Evolutionary conservation across 2,888 invertebrate genomes (phyloP), one percentile per base, ranked within the genome.

Genomic region (Tenthredo notha): DNA sequence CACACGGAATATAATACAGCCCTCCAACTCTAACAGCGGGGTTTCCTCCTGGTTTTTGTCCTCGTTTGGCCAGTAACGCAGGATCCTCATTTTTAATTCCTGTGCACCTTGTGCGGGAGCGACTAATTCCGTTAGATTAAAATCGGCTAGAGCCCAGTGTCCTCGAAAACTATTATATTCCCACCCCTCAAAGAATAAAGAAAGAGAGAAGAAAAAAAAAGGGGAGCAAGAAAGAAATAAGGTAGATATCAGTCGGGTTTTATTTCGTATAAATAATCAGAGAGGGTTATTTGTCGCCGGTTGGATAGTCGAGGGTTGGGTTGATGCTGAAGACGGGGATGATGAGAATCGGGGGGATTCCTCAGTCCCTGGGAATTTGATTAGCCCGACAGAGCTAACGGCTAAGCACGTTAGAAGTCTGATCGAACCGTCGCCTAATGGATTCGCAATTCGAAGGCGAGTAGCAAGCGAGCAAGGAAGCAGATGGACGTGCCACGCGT

Each of bases 1-100:
- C 70, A 85, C 86, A 65, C 25, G 87, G 89, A 90, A 91, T 91
- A 91, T 91, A 91, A 91, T 90, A 87, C 90, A 89, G 89, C 89
- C 89, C 89, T 90, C 88, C 89, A 89, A 89, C 89, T 72, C 43
- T 43, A 25, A 89, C 91, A 88, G 89, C 90, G 88, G 89, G 88
- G 89, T 87, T 37, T 86, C 85, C 87, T 86, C 78, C 85, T 84
- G 86, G 88, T 87, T 88, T 90, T 90, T 86, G 84, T 50, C 50
- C 84, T 61, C 67, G 15, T 58, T 33, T 21, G 77, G 84, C 80
- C 85, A 75, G 29, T 33, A 67, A 10, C 29, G 67, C 70, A 29
- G 83, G 47, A 83, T 74, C 78, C 86, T 78, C 85, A 85, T 86
- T 87, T 80, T 87, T 86, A 84, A 87, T 86, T 87, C 86, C 80